Evolutionary conservation across 2,113 vertebrate genomes (phyloP), one percentile per base, ranked within the genome.

Genomic region (Equus przewalskii): DNA sequence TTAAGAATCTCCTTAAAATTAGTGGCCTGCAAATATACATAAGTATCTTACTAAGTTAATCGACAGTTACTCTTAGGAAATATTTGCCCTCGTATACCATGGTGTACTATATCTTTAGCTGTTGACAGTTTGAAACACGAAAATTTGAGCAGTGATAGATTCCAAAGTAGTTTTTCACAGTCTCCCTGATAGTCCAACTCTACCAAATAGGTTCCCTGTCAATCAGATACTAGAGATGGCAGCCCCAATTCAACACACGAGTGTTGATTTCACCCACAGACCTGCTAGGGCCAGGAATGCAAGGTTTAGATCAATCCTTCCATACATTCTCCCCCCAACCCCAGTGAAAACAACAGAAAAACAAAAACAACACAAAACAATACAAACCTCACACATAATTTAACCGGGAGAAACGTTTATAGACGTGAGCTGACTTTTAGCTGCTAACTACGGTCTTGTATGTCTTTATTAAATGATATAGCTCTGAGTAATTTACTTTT

Each of bases 1-100:
- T 90, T 78, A 86, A 80, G 24, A 89, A 83, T 82, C 22, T 85
- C 46, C 26, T 84, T 89, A 85, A 82, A 97, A 67, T 94, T 79
- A 81, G 60, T 86, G n/a, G 11, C 56, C 12, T 64, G 9, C 3
- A 85, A 69, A 76, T 72, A 51, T 22, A 64, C 6, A 67, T 18
- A 87, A 11, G 22, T 54, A 72, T 65, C 33, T 79, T 89, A 65
- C 26, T 67, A 97, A 65, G 4, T 78, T 65, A 89, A 95, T 69
- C 11, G 8, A 11, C 81, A 72, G 7, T 64, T 79, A 44, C 12
- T 64, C 16, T 58, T 85, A 67, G 24, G 54, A 91, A 88, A 49
- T 18, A 60, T 28, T 79, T 11, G 36, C 14, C 33, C 2, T 28
- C 69, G 62, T 79, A 49, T 10, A 36, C 15, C 51, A 21, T 62